Evolutionary conservation across 1,140 invertebrate genomes (phyloP).

Genomic region (Onthophagus taurus): DNA sequence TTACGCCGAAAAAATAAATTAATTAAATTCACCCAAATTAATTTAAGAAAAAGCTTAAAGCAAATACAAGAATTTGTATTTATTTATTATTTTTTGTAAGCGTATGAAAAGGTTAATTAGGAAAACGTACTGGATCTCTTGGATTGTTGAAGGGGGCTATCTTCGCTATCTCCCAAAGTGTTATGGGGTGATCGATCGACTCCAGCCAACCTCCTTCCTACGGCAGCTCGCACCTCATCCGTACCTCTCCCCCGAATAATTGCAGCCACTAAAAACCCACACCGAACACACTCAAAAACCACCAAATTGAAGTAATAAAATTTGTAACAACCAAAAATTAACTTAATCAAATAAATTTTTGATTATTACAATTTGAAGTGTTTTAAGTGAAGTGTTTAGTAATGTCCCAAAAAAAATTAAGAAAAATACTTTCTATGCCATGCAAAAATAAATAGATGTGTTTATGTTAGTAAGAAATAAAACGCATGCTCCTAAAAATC

Average conservation of each 20-base stretch:
- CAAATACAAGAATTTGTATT: too few species aligned
- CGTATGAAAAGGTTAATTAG: too few species aligned
- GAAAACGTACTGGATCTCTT: constrained; percentile 66
- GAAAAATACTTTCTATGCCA: not conserved
- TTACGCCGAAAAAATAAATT: too few species aligned
- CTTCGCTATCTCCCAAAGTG: constrained; percentile 56
- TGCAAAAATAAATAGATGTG: not conserved
- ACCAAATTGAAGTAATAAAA: not conserved
- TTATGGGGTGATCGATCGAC: constrained; percentile 46
- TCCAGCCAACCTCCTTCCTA: constrained; percentile 53
- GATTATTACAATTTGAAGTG: not conserved
- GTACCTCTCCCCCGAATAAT: constrained; percentile 47
- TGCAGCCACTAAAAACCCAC: constrained; percentile 39
- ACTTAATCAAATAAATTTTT: not conserved
- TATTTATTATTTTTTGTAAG: too few species aligned
- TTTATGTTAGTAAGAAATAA: not conserved
- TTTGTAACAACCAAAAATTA: not conserved
- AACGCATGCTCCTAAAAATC: not conserved
- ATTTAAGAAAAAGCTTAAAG: too few species aligned
- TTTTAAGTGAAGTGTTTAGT: not conserved
- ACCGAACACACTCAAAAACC: constrained; percentile 12
- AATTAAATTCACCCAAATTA: too few species aligned
- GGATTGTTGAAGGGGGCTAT: constrained; percentile 60
- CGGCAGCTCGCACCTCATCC: constrained; percentile 47
- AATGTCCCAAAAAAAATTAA: not conserved